A percentile compares a stretch with the other conserved stretches of the same genome.
phyloP scores from a whole-genome alignment of 2,113 vertebrate genomes.

The Caloenas nicobarica region DNA sequence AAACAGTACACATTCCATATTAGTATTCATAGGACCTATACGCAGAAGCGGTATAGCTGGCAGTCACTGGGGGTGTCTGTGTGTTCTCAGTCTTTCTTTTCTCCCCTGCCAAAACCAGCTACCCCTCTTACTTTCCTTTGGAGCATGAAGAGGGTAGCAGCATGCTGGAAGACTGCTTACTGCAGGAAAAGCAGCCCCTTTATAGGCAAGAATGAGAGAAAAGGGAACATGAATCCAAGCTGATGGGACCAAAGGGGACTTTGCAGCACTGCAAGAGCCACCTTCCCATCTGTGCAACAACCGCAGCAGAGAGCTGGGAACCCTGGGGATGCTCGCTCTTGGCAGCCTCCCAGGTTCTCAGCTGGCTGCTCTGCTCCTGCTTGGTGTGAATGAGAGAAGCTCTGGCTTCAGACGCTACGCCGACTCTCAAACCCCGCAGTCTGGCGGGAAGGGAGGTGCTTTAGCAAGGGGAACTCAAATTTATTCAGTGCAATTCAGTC shows the following conservation, averaged over 20 bases:
- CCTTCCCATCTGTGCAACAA: not conserved
- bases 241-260: not conserved
- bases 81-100: not conserved
- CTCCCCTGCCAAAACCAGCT: not conserved
- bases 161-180: not conserved
- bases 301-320: not conserved
- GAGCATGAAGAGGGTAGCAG: not conserved
- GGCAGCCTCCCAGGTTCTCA: not conserved
- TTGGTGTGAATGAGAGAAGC: slow-evolving; percentile 13
- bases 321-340: not conserved
- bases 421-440: not conserved
- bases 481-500: slow-evolving; percentile 9
- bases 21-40: not conserved
- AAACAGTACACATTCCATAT: not conserved
- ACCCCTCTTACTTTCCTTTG: not conserved
- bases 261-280: not conserved
- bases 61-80: not conserved
- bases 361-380: not conserved
- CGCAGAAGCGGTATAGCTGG: not conserved
- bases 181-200: not conserved
- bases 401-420: not conserved
- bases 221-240: not conserved
- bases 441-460: slow-evolving; percentile 16
- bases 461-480: slow-evolving; percentile 11
- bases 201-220: not conserved